phyloP scores from a whole-genome alignment of 2,888 invertebrate genomes.

The Phalera bucephala region DNA sequence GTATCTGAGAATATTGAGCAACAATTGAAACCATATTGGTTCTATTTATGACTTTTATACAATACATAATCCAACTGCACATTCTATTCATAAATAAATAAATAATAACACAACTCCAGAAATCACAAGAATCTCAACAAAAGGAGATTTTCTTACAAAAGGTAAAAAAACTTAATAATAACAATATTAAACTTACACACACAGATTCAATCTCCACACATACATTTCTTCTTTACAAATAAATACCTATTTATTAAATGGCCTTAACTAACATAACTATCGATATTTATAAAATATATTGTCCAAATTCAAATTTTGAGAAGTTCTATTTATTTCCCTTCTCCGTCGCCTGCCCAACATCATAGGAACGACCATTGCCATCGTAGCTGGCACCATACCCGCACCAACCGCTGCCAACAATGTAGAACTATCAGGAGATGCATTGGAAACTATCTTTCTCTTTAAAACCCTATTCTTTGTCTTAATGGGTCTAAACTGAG shows the following conservation, averaged over 20 bases:
- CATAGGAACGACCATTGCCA: conserved; percentile 92
- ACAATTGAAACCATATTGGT: too few species aligned
- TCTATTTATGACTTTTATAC: too few species aligned
- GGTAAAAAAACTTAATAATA: conserved; percentile 9
- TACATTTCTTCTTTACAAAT: conserved; percentile 14
- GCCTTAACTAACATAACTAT: conserved; percentile 8
- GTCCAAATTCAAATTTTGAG: conserved; percentile 40
- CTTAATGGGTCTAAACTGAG: conserved; percentile 51
- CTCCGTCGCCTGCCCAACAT: conserved; percentile 83
- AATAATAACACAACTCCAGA: conserved; percentile 14
- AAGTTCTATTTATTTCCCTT: conserved; percentile 42
- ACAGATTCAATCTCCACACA: conserved; percentile 11
- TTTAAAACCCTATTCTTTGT: conserved; percentile 56
- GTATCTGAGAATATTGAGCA: too few species aligned
- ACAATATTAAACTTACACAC: conserved; percentile 3
- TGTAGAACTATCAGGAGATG: conserved; percentile 81
- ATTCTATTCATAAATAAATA: too few species aligned
- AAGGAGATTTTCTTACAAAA: conserved; percentile 7
- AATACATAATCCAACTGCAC: too few species aligned
- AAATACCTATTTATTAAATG: conserved; percentile 5
- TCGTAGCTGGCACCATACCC: conserved; percentile 90
- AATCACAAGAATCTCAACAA: conserved; percentile 24
- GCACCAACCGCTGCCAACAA: conserved; percentile 89
- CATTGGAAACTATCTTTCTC: conserved; percentile 58
- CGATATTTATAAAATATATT: conserved; percentile 42